These are phyloP conservation scores for Phoronis australis DNA, from an alignment of 2,888 invertebrate species.

Conservation along the genomic window DNA sequence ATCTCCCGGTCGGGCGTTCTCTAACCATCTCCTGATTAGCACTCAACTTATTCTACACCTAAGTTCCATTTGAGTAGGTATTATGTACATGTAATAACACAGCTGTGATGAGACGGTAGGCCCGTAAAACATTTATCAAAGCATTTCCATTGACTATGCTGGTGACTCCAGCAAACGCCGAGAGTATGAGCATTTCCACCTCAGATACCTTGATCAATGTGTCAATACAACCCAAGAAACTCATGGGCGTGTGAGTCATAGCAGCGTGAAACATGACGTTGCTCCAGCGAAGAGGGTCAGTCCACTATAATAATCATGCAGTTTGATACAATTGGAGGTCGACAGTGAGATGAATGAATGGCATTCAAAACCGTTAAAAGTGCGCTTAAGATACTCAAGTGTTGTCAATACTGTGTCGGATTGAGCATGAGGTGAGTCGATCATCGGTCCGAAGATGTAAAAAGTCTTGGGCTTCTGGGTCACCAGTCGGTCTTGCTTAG, in stretches of 20 bases:
- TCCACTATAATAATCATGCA: slow-evolving; percentile 1
- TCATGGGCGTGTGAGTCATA: not conserved
- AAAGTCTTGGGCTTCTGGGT: not conserved
- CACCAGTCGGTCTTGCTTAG: not conserved
- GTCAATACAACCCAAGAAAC: not conserved
- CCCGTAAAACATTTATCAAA: not conserved
- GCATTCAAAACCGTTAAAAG: not conserved
- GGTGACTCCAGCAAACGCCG: not conserved
- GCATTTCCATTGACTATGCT: not conserved
- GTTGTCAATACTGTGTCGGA: not conserved
- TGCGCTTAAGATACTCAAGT: not conserved
- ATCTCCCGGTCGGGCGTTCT: not conserved
- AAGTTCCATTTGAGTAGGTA: not conserved
- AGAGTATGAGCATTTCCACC: not conserved
- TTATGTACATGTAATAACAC: not conserved
- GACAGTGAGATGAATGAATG: not conserved
- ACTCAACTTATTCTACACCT: not conserved
- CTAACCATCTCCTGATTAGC: not conserved
- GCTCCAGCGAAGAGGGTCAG: slow-evolving; percentile 3
- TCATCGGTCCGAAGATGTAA: not conserved
- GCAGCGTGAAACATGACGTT: not conserved
- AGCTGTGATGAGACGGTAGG: not conserved
- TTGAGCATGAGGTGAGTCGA: not conserved
- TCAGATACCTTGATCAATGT: not conserved
- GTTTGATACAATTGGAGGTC: slow-evolving; percentile 1